These are phyloP conservation scores for Rhopalosiphum maidis DNA, from an alignment of 1,140 invertebrate species.

Conservation along the genomic window DNA sequence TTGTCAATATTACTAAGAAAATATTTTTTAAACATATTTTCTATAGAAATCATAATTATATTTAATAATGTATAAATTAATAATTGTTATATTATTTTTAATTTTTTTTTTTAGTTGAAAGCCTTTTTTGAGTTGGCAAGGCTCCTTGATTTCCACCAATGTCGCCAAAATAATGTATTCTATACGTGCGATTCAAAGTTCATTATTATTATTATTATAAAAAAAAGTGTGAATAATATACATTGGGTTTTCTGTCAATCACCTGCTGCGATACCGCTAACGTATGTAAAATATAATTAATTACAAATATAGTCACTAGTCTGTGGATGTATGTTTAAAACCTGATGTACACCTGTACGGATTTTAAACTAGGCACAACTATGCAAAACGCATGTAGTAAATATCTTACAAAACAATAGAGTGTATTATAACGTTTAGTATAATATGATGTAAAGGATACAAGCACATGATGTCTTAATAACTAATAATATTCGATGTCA, in stretches of 20 bases:
- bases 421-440: not conserved
- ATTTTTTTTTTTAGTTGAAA: not conserved
- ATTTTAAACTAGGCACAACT: not conserved
- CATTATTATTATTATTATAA: not conserved
- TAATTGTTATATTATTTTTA: not conserved
- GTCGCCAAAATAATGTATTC: not conserved
- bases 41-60: too few relatives aligned
- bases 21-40: too few relatives aligned
- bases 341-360: not conserved
- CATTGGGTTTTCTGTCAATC: not conserved
- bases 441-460: not conserved
- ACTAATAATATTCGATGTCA: too few relatives aligned
- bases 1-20: too few relatives aligned
- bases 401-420: not conserved
- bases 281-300: not conserved
- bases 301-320: not conserved
- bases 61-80: too few relatives aligned
- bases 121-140: not conserved
- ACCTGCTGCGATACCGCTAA: not conserved
- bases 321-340: not conserved
- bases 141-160: not conserved
- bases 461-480: too few relatives aligned
- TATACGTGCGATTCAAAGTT: not conserved
- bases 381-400: not conserved
- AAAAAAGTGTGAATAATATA: not conserved